Evolutionary conservation across 2,888 invertebrate species (phyloP), one percentile per base, ranked within the genome.

Genomic region (Allolobophora icterica): DNA sequence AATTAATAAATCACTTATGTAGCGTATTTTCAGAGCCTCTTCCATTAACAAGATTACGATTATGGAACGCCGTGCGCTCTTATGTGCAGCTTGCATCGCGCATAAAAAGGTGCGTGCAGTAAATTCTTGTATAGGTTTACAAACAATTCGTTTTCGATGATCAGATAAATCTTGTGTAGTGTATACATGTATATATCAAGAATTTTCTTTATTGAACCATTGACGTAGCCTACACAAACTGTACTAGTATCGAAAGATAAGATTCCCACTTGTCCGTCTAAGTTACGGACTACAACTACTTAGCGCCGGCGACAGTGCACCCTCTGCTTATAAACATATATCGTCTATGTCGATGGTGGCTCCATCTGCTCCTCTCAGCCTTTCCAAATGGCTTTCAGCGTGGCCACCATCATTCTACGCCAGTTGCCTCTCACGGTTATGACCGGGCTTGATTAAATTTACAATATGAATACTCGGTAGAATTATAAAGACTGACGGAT

Each of bases 401-500:
- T 52, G 24, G 24, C 30, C n/a, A 71, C n/a, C 71, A 71, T 71
- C 71, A 71, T 30, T n/a, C 71, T 5, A 71, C n/a, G n/a, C n/a
- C 71, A 71, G 71, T 71, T 8, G n/a, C 71, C n/a, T 71, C 71
- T 71, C 30, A 71, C n/a, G 71, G n/a, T n/a, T 30, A 71, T 71
- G 30, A n/a, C 13, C 71, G n/a, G n/a, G n/a, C 30, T 71, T 71
- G 71, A 71, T 71, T 71, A 30, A 71, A 71, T 71, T n/a, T 71
- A 71, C 30, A n/a, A 71, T 71, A 71, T n/a, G 71, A 71, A 71
- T 71, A 71, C 71, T 71, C 71, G 71, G 30, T n/a, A 71, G 71
- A 71, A 71, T 71, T 71, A n/a, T n/a, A 71, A 71, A 71, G 71
- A 71, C 71, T n/a, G 71, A 8, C 71, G 71, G 8, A 71, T 71